Evolutionary conservation across 1,140 invertebrate species (phyloP), one percentile per base, ranked within the genome.

Genomic region (Musca vetustissima): DNA sequence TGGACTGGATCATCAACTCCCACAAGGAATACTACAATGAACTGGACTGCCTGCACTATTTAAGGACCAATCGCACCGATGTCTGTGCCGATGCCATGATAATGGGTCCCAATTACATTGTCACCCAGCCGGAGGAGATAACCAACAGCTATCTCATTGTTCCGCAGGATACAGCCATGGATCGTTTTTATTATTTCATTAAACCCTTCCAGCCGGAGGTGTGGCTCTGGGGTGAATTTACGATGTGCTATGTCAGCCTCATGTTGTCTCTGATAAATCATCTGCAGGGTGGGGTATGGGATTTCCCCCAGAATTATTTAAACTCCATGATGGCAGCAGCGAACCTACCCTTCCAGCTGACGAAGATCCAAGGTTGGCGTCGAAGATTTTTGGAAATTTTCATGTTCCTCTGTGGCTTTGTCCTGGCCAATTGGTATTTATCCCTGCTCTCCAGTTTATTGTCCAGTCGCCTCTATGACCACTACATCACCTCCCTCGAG

Each of bases 341-440:
- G 17, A 17, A 36, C 21, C 14, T 61, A 19, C 32, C 57, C 11
- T 61, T 61, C 13, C 8, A 43, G 2, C 17, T 61, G 17, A 19
- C 15, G 0, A 8, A 2, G 25, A 6, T 61, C 0, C 9, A 43
- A 13, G 57, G 57, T 2, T 19, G 8, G 9, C 17, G 17, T 7
- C 15, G 57, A 4, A n/a, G 14, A 9, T 36, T 36, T 21, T 61
- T 36, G 28, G 57, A 61, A 21, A 19, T 61, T 1, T 21, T 61
- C 4, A 19, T 61, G 17, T 36, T 61, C 36, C 11, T 36, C 0
- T 13, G 9, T 17, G 57, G 57, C 15, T 61, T 61, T 61, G 57
- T 61, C 2, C n/a, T 61, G 17, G 15, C 28, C 57, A 61, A 61
- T 36, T 61, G 57, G 57, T 61, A 61, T 61, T 61, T 61, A 9